Evolutionary conservation across 2,797 vertebrate species (phyloP).

Genomic region (Chiroxiphia lanceolata): DNA sequence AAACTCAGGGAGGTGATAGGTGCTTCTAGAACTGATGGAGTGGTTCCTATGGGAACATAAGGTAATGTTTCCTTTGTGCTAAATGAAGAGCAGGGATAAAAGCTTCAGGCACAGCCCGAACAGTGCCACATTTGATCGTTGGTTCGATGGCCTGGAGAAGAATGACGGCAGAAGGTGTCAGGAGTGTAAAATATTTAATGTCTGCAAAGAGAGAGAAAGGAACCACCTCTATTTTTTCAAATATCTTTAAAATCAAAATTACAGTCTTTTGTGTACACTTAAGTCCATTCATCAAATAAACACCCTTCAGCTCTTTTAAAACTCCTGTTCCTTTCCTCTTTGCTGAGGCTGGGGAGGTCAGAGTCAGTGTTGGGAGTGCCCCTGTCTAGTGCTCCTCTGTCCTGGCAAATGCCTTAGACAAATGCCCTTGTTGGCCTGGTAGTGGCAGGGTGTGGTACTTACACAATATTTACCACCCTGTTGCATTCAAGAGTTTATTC

Average conservation of each 20-base stretch:
- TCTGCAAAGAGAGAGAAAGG: background rate
- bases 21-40: background rate
- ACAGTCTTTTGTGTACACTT: background rate
- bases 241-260: background rate
- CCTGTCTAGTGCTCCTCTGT: background rate
- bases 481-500: background rate
- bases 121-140: background rate
- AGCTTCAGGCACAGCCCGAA: background rate
- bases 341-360: rapidly evolving
- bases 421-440: background rate
- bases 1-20: background rate
- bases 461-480: background rate
- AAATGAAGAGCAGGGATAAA: background rate
- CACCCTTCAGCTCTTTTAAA: background rate
- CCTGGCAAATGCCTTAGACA: background rate
- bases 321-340: background rate
- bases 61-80: background rate
- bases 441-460: background rate
- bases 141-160: background rate
- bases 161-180: background rate
- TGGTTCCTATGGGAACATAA: background rate
- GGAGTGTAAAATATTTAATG: background rate
- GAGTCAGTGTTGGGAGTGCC: background rate
- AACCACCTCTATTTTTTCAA: background rate
- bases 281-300: background rate